phyloP scores from a whole-genome alignment of 2,888 invertebrate species.

The Ophion slaviceki region DNA sequence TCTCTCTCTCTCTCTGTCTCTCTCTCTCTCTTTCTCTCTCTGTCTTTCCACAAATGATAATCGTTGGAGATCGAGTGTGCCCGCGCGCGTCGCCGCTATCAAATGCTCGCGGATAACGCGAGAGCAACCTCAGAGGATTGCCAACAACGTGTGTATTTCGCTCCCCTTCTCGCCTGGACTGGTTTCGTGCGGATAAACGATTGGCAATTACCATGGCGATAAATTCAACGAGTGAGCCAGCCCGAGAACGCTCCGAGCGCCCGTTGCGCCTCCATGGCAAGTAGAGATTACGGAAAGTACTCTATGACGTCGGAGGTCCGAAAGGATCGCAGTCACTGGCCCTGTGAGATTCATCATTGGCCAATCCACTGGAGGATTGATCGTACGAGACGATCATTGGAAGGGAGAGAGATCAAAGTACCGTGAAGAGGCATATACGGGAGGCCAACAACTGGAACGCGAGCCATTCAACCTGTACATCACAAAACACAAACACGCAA shows the following conservation, averaged over 20 bases:
- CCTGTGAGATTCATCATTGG: slow-evolving; percentile 15
- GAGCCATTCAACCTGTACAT: background rate
- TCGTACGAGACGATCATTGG: background rate
- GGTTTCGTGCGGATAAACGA: slow-evolving; percentile 78
- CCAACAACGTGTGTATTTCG: slow-evolving; percentile 51
- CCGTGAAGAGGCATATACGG: background rate
- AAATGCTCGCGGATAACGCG: slow-evolving; percentile 69
- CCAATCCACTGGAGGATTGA: slow-evolving; percentile 16
- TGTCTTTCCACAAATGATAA: slow-evolving; percentile 57
- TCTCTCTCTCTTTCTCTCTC: slow-evolving; percentile 13
- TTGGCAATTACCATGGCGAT: slow-evolving; percentile 78
- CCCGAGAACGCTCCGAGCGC: slow-evolving; percentile 37
- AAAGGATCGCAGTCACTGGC: slow-evolving; percentile 28
- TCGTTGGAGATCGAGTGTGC: slow-evolving; percentile 59
- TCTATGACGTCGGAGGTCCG: background rate
- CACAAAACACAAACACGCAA: slow-evolving; percentile 9
- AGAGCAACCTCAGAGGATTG: slow-evolving; percentile 51
- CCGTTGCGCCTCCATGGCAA: slow-evolving; percentile 26
- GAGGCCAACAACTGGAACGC: slow-evolving; percentile 32
- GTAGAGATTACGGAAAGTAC: slow-evolving; percentile 46
- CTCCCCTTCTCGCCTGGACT: slow-evolving; percentile 67
- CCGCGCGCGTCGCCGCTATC: slow-evolving; percentile 61
- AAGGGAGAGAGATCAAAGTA: slow-evolving; percentile 3
- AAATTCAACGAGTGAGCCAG: slow-evolving; percentile 71
- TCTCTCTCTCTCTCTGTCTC: background rate